Percentiles rank a stretch among this genome's conserved stretches.
Conservation (phyloP, 2,888 invertebrate species). For the Diarsia rubi region DNA sequence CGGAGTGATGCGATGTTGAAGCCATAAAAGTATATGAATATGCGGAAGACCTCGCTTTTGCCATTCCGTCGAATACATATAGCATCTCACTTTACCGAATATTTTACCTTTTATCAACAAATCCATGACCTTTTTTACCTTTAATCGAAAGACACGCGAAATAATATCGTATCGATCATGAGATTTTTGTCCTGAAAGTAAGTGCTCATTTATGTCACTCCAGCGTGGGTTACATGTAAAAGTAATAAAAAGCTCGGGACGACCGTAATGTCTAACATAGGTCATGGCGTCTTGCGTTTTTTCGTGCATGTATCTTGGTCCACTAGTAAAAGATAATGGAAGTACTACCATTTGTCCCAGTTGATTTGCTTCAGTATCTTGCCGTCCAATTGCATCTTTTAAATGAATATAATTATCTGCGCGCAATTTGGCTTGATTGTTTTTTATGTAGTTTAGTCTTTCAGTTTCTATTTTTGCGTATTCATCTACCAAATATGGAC, state of each 20-base stretch:
- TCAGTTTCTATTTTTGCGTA: slow-evolving; percentile 31
- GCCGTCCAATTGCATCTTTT: background rate
- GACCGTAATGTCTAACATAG: too few relatives aligned
- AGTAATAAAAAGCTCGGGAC: too few relatives aligned
- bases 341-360: too few relatives aligned
- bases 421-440: slow-evolving; percentile 59
- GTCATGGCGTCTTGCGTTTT: too few relatives aligned
- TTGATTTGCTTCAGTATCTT: background rate
- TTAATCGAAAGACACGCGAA: background rate
- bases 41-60: slow-evolving; percentile 20
- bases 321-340: background rate
- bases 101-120: background rate
- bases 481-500: slow-evolving; percentile 19
- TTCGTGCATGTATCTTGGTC: too few relatives aligned
- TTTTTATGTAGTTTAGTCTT: slow-evolving; percentile 14
- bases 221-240: background rate
- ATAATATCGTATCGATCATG: background rate
- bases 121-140: background rate
- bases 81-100: background rate
- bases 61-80: slow-evolving; percentile 7
- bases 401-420: slow-evolving; percentile 59
- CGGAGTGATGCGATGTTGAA: background rate
- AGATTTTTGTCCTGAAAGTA: background rate
- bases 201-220: background rate
- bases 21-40: background rate